Base-by-base conservation (phyloP, 1,140 invertebrate species). In the Camponotus vicinus region DNA sequence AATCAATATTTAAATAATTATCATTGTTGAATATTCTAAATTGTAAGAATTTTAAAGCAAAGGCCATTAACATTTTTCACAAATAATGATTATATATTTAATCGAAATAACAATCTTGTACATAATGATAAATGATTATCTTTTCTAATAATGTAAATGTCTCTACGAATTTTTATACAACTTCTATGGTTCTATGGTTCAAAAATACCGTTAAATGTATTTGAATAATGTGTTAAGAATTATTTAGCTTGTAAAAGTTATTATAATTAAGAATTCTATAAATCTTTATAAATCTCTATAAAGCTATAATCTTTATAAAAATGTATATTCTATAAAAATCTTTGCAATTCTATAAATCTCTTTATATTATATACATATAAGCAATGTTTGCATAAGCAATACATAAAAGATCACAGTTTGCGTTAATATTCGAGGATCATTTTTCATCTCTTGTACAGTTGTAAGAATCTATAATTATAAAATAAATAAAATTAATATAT, bases 111-210 rank as follows among this genome's bases (percentile, higher is more conserved):
- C 0, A 6, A 42, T 66, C 34, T 71, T 59, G 27, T 70, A 70
- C 2, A 70, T 70, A 70, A 70, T 57, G 18, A 80, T 42, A 34
- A 61, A n/a, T 61, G 59, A 71, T 52, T 37, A 32, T 77, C 3
- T 57, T 73, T 73, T 61, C 18, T 8, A 40, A 82, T 55, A 15
- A 80, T 40, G 34, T 52, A 71, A 73, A 34, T 73, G 1, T 13
- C 7, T 4, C 3, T 70, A 57, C 27, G 45, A 73, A 82, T 73
- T 82, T 82, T 82, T 82, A 73, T 73, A 73, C 64, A 42, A 70
- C 49, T 42, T 82, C 21, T 59, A 57, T n/a, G 11, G 9, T 61
- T 45, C 27, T 27, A 27, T 27, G 27, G 27, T 27, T 27, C 27
- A 27, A 82, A 82, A 82, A 82, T 67, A 63, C 8, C 8, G 3